Conservation (phyloP, 2,888 invertebrate species). For the Cheilosia soror region DNA sequence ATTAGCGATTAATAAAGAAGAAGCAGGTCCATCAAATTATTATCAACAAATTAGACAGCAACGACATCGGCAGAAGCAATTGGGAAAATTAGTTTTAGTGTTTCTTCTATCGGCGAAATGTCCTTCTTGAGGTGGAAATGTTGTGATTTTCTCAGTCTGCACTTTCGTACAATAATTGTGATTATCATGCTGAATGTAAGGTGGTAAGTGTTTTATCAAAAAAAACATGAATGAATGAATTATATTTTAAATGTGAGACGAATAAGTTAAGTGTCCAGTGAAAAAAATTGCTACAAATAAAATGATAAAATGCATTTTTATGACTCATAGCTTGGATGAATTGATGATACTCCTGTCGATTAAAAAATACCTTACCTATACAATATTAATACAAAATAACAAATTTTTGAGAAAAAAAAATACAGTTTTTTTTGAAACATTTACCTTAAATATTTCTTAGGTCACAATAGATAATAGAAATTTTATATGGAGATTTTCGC, state of each 20-base stretch:
- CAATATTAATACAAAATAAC: too few species aligned
- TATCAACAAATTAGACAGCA: conserved; percentile 41
- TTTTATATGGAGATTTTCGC: too few species aligned
- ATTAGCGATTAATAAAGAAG: conserved; percentile 52
- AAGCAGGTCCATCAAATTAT: conserved; percentile 4
- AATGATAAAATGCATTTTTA: too few species aligned
- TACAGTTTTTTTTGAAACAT: too few species aligned
- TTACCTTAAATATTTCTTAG: too few species aligned
- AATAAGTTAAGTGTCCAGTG: too few species aligned
- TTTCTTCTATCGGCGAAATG: conserved; percentile 68
- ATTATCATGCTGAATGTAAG: conserved; percentile 71
- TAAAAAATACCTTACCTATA: too few species aligned
- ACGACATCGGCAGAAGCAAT: conserved; percentile 41
- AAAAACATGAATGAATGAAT: background rate
- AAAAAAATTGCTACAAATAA: too few species aligned
- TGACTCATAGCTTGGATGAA: too few species aligned
- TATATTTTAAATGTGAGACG: background rate
- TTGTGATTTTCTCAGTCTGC: conserved; percentile 65
- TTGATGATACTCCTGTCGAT: too few species aligned
- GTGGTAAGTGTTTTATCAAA: conserved; percentile 55
- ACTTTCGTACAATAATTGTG: conserved; percentile 68
- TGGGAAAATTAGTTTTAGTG: conserved; percentile 54
- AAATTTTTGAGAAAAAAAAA: too few species aligned
- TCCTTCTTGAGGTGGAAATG: conserved; percentile 73
- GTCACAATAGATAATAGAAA: too few species aligned